Evolutionary conservation across 92 coral and sea anemone genomes (phyloP), one percentile per base, ranked within the genome.

Genomic region (Ricordea florida): DNA sequence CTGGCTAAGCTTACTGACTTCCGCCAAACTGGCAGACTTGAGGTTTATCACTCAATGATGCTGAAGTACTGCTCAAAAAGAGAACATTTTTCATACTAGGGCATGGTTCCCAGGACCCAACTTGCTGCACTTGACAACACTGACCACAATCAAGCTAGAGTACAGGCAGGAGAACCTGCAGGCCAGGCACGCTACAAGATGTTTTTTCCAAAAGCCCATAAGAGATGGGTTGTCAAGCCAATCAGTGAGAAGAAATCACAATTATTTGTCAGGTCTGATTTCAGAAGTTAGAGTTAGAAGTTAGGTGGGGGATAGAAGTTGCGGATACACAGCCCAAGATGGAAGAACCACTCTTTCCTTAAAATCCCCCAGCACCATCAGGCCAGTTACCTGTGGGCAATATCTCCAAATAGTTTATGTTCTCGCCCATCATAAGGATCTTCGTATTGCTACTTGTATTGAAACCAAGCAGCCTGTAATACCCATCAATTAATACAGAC

Each of bases 241-340:
- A 34, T 86, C 33, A 61, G 26, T 28, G 76, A 86, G 75, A 55
- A 62, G 45, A 86, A 80, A 62, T 53, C 68, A 48, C 34, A 32
- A 36, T 16, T 73, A 40, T 56, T 51, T 76, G 29, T 51, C 74
- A 27, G 84, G 30, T 27, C 16, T 84, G 74, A 65, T 56, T 34
- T 53, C 24, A 1, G 66, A 68, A 36, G 89, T 76, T 25, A 10
- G n/a, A n/a, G n/a, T n/a, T n/a, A n/a, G n/a, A n/a, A n/a, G n/a
- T n/a, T n/a, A 32, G 87, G 82, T 22, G 86, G 86, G 37, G 82
- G 87, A n/a, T 73, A 82, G 62, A 74, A 78, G 13, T 79, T 64
- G 16, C 88, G 74, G 13, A 83, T 83, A 50, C 88, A 83, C 48
- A 63, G 88, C 88, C 31, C 83, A 82, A 16, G 88, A 75, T 41